phyloP scores from a whole-genome alignment of 2,797 vertebrate genomes.

The Ctenopoma multispine region DNA sequence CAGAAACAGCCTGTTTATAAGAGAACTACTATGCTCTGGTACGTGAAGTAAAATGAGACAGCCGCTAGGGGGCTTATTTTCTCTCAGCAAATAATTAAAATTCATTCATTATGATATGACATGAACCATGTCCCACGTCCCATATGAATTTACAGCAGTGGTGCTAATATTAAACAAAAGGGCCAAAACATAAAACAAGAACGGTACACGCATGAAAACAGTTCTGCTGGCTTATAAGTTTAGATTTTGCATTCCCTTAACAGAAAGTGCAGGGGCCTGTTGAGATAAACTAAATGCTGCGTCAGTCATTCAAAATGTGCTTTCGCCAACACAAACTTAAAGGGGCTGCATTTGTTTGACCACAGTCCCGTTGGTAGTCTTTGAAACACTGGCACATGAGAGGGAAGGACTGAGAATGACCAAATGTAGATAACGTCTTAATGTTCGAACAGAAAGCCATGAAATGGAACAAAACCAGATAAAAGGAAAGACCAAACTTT shows the following conservation, averaged over 20 bases:
- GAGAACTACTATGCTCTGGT: neutral
- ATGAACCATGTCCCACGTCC: too few relatives aligned
- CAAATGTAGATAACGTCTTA: slow-evolving; percentile 76
- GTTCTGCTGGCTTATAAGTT: slow-evolving; percentile 19
- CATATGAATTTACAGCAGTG: neutral
- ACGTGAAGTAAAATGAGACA: neutral
- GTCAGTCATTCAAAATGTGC: slow-evolving; percentile 20
- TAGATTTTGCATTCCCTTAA: slow-evolving; percentile 25
- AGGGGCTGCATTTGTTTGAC: slow-evolving; percentile 2
- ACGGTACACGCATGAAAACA: neutral
- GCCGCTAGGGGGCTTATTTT: too few relatives aligned
- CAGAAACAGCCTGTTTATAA: neutral
- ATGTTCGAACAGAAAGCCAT: slow-evolving; percentile 74
- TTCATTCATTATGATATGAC: too few relatives aligned
- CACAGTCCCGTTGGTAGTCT: slow-evolving; percentile 62
- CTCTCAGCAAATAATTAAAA: too few relatives aligned
- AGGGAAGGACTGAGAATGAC: slow-evolving; percentile 50
- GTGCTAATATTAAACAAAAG: slow-evolving; percentile 3
- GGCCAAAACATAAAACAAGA: neutral
- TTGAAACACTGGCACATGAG: slow-evolving; percentile 66
- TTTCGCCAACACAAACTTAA: slow-evolving; percentile 21
- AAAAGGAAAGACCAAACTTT: slow-evolving; percentile 75
- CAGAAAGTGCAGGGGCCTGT: neutral
- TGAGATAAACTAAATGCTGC: slow-evolving; percentile 22
- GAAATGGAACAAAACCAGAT: slow-evolving; percentile 65